These are phyloP conservation scores for Anneissia japonica DNA, from an alignment of 35 echinoderm and acorn worm species.

Conservation along the genomic window DNA sequence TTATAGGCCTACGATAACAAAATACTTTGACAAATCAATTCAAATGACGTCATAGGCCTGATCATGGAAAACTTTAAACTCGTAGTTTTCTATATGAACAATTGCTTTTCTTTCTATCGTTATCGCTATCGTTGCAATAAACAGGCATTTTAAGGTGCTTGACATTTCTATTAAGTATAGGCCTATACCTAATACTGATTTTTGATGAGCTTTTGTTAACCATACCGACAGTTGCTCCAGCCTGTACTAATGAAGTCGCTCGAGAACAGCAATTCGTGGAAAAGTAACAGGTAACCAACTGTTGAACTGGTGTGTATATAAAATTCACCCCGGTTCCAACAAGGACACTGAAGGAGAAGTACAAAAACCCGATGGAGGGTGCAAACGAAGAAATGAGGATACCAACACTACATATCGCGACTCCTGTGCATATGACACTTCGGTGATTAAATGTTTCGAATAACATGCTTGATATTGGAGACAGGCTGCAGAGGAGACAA, in stretches of 20 bases:
- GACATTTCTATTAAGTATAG: too few relatives aligned
- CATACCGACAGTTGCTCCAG: not conserved
- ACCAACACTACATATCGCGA: not conserved
- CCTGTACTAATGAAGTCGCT: not conserved
- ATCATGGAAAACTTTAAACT: too few relatives aligned
- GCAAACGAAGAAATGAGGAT: not conserved
- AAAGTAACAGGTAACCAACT: not conserved
- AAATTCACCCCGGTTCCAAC: not conserved
- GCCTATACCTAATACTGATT: too few relatives aligned
- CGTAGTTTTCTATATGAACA: too few relatives aligned
- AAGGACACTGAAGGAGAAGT: not conserved
- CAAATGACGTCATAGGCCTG: too few relatives aligned
- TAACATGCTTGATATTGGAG: not conserved
- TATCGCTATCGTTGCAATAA: too few relatives aligned
- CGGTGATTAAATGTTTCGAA: not conserved
- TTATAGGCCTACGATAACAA: too few relatives aligned
- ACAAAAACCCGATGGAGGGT: not conserved
- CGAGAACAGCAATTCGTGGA: not conserved
- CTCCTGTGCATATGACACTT: not conserved
- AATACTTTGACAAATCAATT: too few relatives aligned
- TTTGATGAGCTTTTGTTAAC: not conserved
- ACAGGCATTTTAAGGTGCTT: too few relatives aligned
- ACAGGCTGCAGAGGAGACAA: not conserved
- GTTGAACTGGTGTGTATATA: not conserved
- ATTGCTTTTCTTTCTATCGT: too few relatives aligned